Conservation (phyloP, 1,140 invertebrate genomes). For the Cotesia typhae region DNA sequence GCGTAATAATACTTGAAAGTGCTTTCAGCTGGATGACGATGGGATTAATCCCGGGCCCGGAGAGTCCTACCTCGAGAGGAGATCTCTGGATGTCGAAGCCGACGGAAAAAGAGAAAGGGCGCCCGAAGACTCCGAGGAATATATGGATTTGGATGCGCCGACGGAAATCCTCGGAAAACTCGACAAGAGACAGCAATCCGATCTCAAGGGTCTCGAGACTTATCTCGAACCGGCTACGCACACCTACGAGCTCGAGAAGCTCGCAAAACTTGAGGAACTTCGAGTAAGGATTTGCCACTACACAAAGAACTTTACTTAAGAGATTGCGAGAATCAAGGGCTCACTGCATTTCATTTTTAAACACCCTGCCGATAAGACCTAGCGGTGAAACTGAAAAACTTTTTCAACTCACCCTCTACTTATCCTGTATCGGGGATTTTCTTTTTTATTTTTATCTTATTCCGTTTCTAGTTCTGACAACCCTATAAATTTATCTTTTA, state of each 20-base stretch:
- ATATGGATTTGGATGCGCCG: conserved; percentile 25
- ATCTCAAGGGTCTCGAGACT: conserved; percentile 44
- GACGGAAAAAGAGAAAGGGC: conserved; percentile 31
- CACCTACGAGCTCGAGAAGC: conserved; percentile 43
- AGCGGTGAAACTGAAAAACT: no score
- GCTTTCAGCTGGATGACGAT: conserved; percentile 20
- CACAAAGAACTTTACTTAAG: neutral
- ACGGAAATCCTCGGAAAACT: conserved; percentile 44
- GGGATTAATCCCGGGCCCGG: neutral
- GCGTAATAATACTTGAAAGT: no score
- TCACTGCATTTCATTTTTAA: no score
- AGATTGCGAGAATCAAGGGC: neutral
- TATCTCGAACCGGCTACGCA: conserved; percentile 45
- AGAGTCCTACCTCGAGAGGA: conserved; percentile 1
- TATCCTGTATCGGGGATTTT: no score
- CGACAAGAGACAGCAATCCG: conserved; percentile 49
- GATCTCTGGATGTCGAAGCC: conserved; percentile 11
- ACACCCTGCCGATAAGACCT: neutral
- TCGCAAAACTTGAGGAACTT: conserved; percentile 44
- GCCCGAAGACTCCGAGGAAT: conserved; percentile 39
- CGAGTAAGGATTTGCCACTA: conserved; percentile 43
- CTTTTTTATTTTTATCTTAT: no score
- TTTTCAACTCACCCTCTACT: no score
- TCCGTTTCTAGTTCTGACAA: no score
- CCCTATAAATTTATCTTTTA: no score